These are phyloP conservation scores for Emberiza fucata DNA, from an alignment of 2,113 vertebrate genomes.

Conservation along the genomic window DNA sequence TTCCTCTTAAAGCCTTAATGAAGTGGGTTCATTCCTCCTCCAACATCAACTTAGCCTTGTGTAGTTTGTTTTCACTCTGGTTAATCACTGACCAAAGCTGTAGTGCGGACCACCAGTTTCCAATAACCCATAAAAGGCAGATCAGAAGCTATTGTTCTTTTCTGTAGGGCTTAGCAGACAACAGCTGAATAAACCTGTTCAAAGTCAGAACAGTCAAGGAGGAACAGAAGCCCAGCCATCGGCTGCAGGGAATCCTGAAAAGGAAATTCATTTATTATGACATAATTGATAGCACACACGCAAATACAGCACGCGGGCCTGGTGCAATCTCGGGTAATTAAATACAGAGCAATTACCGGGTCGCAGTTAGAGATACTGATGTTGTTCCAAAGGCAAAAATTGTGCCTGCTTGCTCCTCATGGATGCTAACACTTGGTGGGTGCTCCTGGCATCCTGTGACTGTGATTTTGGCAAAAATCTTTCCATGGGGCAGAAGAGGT, in stretches of 20 bases:
- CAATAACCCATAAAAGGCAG: slow-evolving; percentile 97
- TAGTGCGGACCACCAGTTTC: slow-evolving; percentile 93
- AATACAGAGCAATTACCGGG: slow-evolving; percentile 56
- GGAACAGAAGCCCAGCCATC: slow-evolving; percentile 71
- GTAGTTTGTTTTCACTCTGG: slow-evolving; percentile 96
- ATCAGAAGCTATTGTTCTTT: slow-evolving; percentile 93
- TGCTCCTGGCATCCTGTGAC: neutral
- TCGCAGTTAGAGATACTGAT: neutral
- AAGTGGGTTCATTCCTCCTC: slow-evolving; percentile 94
- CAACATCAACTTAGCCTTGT: slow-evolving; percentile 92
- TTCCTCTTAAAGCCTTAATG: slow-evolving; percentile 96
- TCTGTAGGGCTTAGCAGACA: slow-evolving; percentile 92
- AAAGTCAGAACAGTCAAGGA: slow-evolving; percentile 85
- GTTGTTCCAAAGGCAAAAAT: slow-evolving; percentile 48
- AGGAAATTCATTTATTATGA: slow-evolving; percentile 86
- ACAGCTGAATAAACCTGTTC: slow-evolving; percentile 96
- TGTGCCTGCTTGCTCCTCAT: neutral
- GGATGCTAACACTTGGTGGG: neutral
- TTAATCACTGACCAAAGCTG: slow-evolving; percentile 94
- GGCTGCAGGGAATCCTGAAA: slow-evolving; percentile 76
- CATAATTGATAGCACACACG: slow-evolving; percentile 75
- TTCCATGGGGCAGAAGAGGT: neutral
- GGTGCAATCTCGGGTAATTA: slow-evolving; percentile 66
- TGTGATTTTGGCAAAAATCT: neutral
- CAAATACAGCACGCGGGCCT: slow-evolving; percentile 41